Conservation (phyloP, 1,140 invertebrate species). For the Drosophila hydei region DNA sequence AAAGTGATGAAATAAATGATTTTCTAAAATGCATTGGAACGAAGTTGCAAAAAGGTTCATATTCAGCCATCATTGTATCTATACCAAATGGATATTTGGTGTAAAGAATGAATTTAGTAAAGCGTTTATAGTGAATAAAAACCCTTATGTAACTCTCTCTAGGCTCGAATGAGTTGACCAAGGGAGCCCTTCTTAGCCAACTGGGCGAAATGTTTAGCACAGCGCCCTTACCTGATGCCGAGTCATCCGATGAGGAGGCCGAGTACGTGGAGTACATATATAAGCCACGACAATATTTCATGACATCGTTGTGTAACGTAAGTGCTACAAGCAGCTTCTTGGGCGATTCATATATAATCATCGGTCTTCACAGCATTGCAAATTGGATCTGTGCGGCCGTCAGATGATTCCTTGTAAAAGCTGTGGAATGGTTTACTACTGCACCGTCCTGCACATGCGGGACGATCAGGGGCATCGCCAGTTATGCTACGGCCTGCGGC, state of each 20-base stretch:
- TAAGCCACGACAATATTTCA: constrained; percentile 75
- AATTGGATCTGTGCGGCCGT: constrained; percentile 58
- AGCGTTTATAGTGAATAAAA: no score
- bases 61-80: background rate
- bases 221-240: constrained; percentile 66
- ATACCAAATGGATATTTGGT: no score
- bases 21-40: constrained; percentile 54
- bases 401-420: constrained; percentile 72
- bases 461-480: constrained; percentile 84
- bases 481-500: constrained; percentile 83
- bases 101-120: background rate
- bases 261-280: constrained; percentile 82
- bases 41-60: constrained; percentile 60
- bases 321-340: constrained; percentile 1
- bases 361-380: constrained; percentile 60
- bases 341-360: constrained; percentile 2
- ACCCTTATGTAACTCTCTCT: background rate
- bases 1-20: constrained; percentile 40
- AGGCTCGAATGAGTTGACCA: constrained; percentile 47
- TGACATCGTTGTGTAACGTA: constrained; percentile 77
- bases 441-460: constrained; percentile 84
- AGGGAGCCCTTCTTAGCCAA: constrained; percentile 60
- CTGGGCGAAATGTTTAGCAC: constrained; percentile 71
- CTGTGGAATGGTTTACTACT: constrained; percentile 86
- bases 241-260: constrained; percentile 75